phyloP scores from a whole-genome alignment of 2,888 invertebrate species.

The Agriopis aurantiaria region DNA sequence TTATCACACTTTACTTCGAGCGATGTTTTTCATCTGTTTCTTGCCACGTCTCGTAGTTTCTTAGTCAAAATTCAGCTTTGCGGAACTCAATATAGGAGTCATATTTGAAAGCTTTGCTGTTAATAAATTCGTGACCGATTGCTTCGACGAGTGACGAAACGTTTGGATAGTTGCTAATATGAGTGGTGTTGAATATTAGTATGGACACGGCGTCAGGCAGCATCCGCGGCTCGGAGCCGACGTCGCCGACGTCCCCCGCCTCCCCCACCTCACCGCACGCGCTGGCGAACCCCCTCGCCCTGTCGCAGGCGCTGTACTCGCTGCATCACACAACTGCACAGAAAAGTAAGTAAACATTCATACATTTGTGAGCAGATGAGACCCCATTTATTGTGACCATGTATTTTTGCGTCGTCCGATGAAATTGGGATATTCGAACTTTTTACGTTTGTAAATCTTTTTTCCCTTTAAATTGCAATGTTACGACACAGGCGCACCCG shows the following conservation, averaged over 20 bases:
- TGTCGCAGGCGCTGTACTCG: slow-evolving; percentile 65
- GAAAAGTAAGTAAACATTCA: slow-evolving; percentile 37
- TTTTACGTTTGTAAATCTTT: too few relatives aligned
- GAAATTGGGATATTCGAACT: too few relatives aligned
- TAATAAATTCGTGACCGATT: neutral
- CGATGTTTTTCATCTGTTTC: too few relatives aligned
- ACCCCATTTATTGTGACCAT: too few relatives aligned
- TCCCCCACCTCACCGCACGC: slow-evolving; percentile 87
- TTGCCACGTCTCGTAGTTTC: too few relatives aligned
- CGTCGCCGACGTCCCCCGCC: slow-evolving; percentile 93
- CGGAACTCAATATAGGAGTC: too few relatives aligned
- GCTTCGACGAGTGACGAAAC: neutral
- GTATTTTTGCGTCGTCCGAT: too few relatives aligned
- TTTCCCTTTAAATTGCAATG: neutral
- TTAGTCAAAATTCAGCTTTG: too few relatives aligned
- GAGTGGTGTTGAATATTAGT: slow-evolving; percentile 71
- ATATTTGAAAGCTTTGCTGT: neutral
- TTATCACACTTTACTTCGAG: too few relatives aligned
- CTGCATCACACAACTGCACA: slow-evolving; percentile 49
- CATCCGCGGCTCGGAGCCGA: slow-evolving; percentile 96
- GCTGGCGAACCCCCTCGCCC: slow-evolving; percentile 78
- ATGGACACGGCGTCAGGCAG: slow-evolving; percentile 98
- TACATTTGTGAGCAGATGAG: too few relatives aligned
- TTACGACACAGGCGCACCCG: slow-evolving; percentile 46
- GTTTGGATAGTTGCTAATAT: neutral